A percentile compares a stretch with the other conserved stretches of the same genome.
Conservation (phyloP, 1,140 invertebrate species). For the Daktulosphaira vitifoliae region DNA sequence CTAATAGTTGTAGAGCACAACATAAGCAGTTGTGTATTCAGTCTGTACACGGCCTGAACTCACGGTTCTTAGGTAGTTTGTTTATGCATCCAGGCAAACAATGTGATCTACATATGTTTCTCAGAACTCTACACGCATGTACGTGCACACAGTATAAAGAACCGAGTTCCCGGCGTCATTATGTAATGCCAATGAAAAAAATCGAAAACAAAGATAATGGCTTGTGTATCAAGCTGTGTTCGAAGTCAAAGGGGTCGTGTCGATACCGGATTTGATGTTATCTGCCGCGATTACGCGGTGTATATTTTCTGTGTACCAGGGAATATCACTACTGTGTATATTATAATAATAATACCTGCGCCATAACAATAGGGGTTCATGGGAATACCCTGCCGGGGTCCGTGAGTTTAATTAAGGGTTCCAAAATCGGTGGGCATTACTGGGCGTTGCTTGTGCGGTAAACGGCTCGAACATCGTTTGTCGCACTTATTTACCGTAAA, state of each 20-base stretch:
- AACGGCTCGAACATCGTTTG: conserved; percentile 1
- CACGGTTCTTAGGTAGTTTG: too few species aligned
- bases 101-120: conserved; percentile 25
- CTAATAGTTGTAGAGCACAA: too few species aligned
- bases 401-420: conserved; percentile 30
- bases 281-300: conserved; percentile 17
- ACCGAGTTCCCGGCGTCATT: conserved; percentile 23
- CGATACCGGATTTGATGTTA: conserved; percentile 32
- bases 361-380: background rate
- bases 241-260: conserved; percentile 30
- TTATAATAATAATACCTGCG: conserved; percentile 1
- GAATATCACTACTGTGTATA: background rate
- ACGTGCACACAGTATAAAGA: background rate
- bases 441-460: conserved; percentile 27
- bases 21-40: too few species aligned
- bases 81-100: background rate
- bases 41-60: too few species aligned
- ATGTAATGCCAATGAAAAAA: too few species aligned
- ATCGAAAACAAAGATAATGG: conserved; percentile 29
- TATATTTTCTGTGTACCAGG: background rate
- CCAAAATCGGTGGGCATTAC: conserved; percentile 32
- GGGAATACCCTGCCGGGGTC: conserved; percentile 32
- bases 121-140: background rate
- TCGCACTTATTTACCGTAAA: too few species aligned
- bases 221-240: conserved; percentile 30